A percentile compares a stretch with the other conserved stretches of the same genome.
Conservation (phyloP, 2,113 vertebrate genomes). For the Colius striatus region DNA sequence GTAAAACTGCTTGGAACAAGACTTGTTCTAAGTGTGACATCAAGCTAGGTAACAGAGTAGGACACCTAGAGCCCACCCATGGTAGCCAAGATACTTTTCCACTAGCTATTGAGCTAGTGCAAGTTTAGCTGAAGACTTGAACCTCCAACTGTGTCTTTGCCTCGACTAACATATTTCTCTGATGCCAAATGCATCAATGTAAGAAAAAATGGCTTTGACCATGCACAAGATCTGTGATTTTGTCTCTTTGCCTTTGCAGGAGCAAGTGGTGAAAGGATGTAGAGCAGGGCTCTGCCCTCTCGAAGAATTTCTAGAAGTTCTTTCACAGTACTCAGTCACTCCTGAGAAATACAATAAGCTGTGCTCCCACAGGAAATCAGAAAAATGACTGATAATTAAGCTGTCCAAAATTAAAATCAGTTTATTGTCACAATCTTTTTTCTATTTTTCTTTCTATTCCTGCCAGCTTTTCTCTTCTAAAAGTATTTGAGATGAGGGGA, state of each 20-base stretch:
- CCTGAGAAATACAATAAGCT: slow-evolving; percentile 78
- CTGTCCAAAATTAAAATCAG: slow-evolving; percentile 59
- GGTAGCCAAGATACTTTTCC: background rate
- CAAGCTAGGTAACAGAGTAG: background rate
- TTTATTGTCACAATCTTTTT: background rate
- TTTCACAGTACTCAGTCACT: slow-evolving; percentile 77
- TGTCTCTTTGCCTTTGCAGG: slow-evolving; percentile 75
- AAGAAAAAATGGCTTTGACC: background rate
- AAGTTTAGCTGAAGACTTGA: background rate
- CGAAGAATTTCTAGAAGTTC: slow-evolving; percentile 81
- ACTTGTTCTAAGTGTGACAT: background rate
- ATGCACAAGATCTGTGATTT: background rate
- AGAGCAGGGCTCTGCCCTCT: slow-evolving; percentile 87
- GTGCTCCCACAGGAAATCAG: slow-evolving; percentile 70
- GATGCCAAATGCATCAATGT: background rate
- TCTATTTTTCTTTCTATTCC: background rate
- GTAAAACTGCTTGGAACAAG: background rate
- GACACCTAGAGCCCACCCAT: background rate
- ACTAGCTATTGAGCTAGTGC: background rate
- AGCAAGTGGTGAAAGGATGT: slow-evolving; percentile 86
- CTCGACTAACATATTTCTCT: background rate
- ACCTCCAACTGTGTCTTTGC: background rate
- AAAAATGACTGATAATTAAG: background rate
- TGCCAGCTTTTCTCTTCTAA: background rate
- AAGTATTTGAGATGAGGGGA: background rate